Evolutionary conservation across 2,797 vertebrate genomes (phyloP).

Genomic region (Centropyge bicolor): DNA sequence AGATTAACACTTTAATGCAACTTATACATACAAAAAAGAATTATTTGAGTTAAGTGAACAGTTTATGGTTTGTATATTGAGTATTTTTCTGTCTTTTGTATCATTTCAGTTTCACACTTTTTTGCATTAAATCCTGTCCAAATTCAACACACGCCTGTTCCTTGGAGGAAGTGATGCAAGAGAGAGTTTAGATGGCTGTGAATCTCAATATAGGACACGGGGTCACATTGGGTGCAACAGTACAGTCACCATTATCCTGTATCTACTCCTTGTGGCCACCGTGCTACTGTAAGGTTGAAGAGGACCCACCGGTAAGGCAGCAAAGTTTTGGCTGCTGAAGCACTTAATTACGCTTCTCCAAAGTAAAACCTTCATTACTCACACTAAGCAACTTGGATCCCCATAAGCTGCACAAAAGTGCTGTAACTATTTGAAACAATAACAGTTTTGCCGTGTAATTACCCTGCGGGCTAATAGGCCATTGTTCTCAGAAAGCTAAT

Average conservation of each 20-base stretch:
- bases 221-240: no score
- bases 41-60: no score
- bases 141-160: no score
- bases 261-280: background rate
- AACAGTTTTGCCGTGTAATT: slow-evolving; percentile 17
- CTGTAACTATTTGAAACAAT: slow-evolving; percentile 34
- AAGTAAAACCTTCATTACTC: slow-evolving; percentile 20
- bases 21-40: no score
- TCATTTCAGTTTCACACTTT: no score
- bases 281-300: background rate
- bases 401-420: background rate
- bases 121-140: no score
- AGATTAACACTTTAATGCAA: no score
- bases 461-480: slow-evolving; percentile 31
- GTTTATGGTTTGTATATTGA: no score
- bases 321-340: slow-evolving; percentile 1
- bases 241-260: background rate
- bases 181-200: no score
- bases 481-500: slow-evolving; percentile 48
- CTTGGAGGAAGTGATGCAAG: no score
- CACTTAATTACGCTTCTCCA: background rate
- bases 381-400: slow-evolving; percentile 9
- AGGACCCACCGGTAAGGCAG: background rate
- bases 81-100: no score
- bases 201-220: no score